Evolutionary conservation across 2,888 invertebrate genomes (phyloP).

Genomic region (Heliconius hortense): DNA sequence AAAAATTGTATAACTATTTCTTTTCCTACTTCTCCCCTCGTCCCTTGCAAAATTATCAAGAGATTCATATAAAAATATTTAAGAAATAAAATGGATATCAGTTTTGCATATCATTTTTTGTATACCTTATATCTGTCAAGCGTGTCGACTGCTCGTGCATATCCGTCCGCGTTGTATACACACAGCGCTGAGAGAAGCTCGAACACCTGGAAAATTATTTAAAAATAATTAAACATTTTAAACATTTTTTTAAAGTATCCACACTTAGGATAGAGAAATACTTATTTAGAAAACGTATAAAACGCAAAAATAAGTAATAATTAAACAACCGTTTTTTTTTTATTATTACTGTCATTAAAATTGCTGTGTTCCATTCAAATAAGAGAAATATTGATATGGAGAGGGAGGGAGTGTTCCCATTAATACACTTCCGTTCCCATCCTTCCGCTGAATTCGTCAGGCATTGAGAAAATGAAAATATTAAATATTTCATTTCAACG

Average conservation of each 20-base stretch:
- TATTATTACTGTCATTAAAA: background rate
- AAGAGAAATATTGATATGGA: too few relatives aligned
- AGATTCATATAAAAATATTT: background rate
- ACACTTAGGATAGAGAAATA: too few relatives aligned
- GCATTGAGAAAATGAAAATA: too few relatives aligned
- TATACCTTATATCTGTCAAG: slow-evolving; percentile 95
- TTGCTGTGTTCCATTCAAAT: too few relatives aligned
- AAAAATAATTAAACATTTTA: background rate
- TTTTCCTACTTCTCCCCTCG: background rate
- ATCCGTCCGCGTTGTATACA: slow-evolving; percentile 95
- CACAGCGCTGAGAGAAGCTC: slow-evolving; percentile 96
- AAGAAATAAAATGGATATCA: background rate
- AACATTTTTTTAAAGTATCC: too few relatives aligned
- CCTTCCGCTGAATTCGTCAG: too few relatives aligned
- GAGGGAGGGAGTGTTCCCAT: too few relatives aligned
- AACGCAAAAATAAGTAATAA: too few relatives aligned
- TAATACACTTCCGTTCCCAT: too few relatives aligned
- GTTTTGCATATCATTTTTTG: background rate
- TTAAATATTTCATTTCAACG: too few relatives aligned
- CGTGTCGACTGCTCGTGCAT: slow-evolving; percentile 92
- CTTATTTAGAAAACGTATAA: too few relatives aligned
- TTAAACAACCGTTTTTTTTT: too few relatives aligned
- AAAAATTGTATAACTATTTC: background rate
- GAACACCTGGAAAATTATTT: slow-evolving; percentile 83
- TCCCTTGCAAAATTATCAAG: background rate